Percentiles rank a stretch among this genome's conserved stretches.
These are phyloP conservation scores for Drosophila novamexicana DNA, from an alignment of 1,140 invertebrate genomes.

Conservation along the genomic window DNA sequence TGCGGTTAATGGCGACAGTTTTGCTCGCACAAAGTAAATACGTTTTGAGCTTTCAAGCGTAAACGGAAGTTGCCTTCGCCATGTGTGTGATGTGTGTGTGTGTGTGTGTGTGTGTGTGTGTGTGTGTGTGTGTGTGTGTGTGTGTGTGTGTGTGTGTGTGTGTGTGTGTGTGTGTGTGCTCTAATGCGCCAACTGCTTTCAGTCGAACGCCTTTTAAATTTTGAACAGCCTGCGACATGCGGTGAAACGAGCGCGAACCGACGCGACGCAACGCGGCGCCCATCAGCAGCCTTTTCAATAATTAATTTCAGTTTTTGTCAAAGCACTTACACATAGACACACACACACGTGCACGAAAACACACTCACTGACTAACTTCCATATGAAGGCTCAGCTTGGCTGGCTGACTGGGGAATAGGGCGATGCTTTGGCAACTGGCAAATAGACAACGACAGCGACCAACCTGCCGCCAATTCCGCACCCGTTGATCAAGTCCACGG, in stretches of 20 bases:
- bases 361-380: not conserved
- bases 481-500: slow-evolving; percentile 1
- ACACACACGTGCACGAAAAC: not conserved
- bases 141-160: not conserved
- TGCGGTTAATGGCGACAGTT: slow-evolving; percentile 74
- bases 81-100: not conserved
- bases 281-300: slow-evolving; percentile 62
- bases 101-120: slow-evolving; percentile 11
- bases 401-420: slow-evolving; percentile 57
- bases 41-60: slow-evolving; percentile 65
- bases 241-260: slow-evolving; percentile 48
- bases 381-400: slow-evolving; percentile 7
- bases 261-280: slow-evolving; percentile 32
- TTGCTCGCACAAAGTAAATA: slow-evolving; percentile 75
- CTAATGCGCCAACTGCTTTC: slow-evolving; percentile 73
- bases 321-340: slow-evolving; percentile 44
- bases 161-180: slow-evolving; percentile 16
- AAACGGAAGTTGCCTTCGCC: slow-evolving; percentile 56
- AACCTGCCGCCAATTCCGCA: not conserved
- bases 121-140: not conserved
- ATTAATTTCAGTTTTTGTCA: slow-evolving; percentile 83
- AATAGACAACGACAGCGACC: slow-evolving; percentile 56
- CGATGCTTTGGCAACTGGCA: slow-evolving; percentile 54
- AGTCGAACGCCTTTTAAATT: slow-evolving; percentile 82
- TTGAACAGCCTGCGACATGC: slow-evolving; percentile 56